Conservation (phyloP, 2,797 vertebrate species). For the Hyperoplus lanceolatus region DNA sequence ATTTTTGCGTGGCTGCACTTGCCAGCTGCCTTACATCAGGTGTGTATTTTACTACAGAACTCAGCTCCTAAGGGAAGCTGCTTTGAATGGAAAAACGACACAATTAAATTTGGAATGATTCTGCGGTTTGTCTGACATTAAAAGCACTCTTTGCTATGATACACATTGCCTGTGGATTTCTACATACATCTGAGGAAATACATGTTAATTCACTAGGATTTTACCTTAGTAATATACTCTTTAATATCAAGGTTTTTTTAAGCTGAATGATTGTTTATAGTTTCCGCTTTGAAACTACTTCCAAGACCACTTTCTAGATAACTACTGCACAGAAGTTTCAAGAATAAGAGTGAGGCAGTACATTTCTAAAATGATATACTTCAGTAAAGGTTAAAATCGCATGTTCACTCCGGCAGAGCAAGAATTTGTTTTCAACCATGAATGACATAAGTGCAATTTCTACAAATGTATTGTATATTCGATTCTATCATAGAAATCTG, state of each 20-base stretch:
- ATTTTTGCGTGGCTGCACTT: slow-evolving; percentile 31
- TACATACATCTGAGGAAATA: slow-evolving; percentile 3
- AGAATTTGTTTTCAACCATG: slow-evolving; percentile 25
- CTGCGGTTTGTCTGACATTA: slow-evolving; percentile 14
- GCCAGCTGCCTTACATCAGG: slow-evolving; percentile 55
- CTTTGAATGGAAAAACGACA: slow-evolving; percentile 12
- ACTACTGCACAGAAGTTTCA: slow-evolving; percentile 3
- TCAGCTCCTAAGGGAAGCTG: slow-evolving; percentile 18
- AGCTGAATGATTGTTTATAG: neutral
- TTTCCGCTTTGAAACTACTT: slow-evolving; percentile 14
- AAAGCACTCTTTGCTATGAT: slow-evolving; percentile 34
- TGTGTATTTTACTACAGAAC: slow-evolving; percentile 51
- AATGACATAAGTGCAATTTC: slow-evolving; percentile 34
- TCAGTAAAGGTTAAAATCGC: slow-evolving; percentile 60
- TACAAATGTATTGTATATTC: slow-evolving; percentile 21
- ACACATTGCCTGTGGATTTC: slow-evolving; percentile 38
- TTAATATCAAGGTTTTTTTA: neutral
- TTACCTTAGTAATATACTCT: neutral
- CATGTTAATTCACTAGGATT: neutral
- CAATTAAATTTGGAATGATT: slow-evolving; percentile 45
- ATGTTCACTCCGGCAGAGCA: slow-evolving; percentile 40
- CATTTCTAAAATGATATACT: slow-evolving; percentile 33
- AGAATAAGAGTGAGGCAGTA: neutral
- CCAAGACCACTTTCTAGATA: neutral
- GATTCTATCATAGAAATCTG: neutral